Evolutionary conservation across 2,888 invertebrate genomes (phyloP), one percentile per base, ranked within the genome.

Genomic region (Laspeyria flexula): DNA sequence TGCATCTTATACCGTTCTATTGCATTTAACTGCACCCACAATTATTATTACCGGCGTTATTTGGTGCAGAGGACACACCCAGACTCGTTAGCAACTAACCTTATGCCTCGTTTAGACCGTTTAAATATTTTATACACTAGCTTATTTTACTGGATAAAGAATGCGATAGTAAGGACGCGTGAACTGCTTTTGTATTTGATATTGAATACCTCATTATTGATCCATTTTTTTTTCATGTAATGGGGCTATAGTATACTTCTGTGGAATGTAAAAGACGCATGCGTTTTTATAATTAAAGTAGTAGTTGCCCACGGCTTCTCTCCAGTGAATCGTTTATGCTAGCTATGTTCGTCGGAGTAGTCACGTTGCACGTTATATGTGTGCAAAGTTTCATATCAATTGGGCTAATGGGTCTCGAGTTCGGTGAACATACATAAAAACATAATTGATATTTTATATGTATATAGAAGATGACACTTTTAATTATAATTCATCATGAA

Each of bases 1-100:
- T 61, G 65, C 66, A 67, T 77, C 71, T 73, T 73, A 75, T 72
- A 75, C 70, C 65, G 75, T 79, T 76, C 73, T 72, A 82, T 79
- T 85, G 83, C 81, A 83, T 75, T 78, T 81, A 83, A 85, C 85
- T 89, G 86, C 88, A 83, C 85, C 85, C 71, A 85, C 85, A 87
- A 88, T 89, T 86, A 88, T 88, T 83, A 83, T 82, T 75, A 79
- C 77, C 74, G 55, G 75, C 76, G 83, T 82, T 87, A 88, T 90
- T 86, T 86, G 86, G 90, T 88, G 80, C 88, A 85, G 74, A 75
- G 81, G 86, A 89, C 90, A 89, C 90, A 87, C 90, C 90, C 87
- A 86, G 79, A 86, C 86, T 88, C 83, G 90, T 89, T 90, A 88
- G 83, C 78, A 79, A 79, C 80, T 84, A 81, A 84, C 83, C 79